Percentiles rank a stretch among this genome's conserved stretches.
phyloP scores from a whole-genome alignment of 2,888 invertebrate species.

The Drosophila macrothrix region DNA sequence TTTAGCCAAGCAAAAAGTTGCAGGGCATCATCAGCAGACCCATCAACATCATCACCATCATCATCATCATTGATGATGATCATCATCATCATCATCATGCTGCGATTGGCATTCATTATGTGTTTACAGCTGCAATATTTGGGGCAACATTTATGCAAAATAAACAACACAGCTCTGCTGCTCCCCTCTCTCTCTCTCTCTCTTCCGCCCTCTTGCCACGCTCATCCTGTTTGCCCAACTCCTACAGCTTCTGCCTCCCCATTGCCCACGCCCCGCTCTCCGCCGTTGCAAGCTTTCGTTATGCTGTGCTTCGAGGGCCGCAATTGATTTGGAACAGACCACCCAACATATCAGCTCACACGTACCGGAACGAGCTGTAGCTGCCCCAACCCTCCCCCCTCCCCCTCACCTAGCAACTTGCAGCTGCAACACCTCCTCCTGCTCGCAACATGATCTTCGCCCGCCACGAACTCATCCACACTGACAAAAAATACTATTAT shows the following conservation, averaged over 20 bases:
- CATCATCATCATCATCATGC: constrained; percentile 31
- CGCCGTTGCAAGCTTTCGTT: constrained; percentile 34
- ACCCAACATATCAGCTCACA: constrained; percentile 80
- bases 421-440: constrained; percentile 3
- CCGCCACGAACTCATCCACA: constrained; percentile 55
- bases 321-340: constrained; percentile 82
- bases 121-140: constrained; percentile 82
- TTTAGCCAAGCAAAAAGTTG: constrained; percentile 70
- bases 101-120: constrained; percentile 61
- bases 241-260: neutral
- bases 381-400: neutral
- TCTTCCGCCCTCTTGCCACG: neutral
- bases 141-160: constrained; percentile 82
- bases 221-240: constrained; percentile 1
- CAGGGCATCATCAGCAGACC: constrained; percentile 38
- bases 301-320: constrained; percentile 57
- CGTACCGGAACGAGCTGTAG: constrained; percentile 70
- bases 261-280: neutral
- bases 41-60: constrained; percentile 29
- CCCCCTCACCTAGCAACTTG: neutral
- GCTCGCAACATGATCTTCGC: constrained; percentile 56
- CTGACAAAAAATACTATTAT: fast-evolving
- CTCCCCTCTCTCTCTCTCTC: neutral
- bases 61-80: constrained; percentile 27
- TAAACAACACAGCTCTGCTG: constrained; percentile 59